phyloP scores from a whole-genome alignment of 1,140 invertebrate genomes.

The Drosophila watanabei region DNA sequence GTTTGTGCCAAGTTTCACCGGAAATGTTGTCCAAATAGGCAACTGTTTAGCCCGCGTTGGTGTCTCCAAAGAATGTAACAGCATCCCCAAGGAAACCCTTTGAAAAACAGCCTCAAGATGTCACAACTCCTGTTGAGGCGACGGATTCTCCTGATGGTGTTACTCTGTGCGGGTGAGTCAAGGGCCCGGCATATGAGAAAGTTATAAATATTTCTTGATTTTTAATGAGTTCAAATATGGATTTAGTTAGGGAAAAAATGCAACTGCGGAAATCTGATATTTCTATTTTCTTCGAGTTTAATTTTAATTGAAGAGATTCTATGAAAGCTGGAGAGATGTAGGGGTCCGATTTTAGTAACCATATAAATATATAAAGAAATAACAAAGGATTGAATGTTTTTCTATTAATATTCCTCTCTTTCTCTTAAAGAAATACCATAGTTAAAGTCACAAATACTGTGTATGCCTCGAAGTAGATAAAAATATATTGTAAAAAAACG shows the following conservation, averaged over 20 bases:
- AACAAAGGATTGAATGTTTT: no score
- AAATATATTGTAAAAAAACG: no score
- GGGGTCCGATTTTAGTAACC: no score
- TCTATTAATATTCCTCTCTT: no score
- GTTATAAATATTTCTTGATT: neutral
- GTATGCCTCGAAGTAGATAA: no score
- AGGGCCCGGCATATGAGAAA: neutral
- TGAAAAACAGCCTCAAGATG: slow-evolving; percentile 36
- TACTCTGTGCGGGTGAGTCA: slow-evolving; percentile 53
- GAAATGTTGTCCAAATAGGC: slow-evolving; percentile 29
- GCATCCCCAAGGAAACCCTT: neutral
- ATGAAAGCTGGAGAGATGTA: no score
- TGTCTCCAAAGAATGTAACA: slow-evolving; percentile 30
- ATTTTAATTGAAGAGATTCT: no score
- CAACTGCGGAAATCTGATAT: neutral
- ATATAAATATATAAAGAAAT: no score
- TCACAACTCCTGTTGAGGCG: slow-evolving; percentile 6
- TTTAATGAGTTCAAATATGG: neutral
- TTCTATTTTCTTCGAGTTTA: neutral
- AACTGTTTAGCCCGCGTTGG: slow-evolving; percentile 29
- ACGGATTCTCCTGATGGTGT: slow-evolving; percentile 44
- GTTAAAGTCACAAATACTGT: no score
- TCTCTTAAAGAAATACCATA: no score
- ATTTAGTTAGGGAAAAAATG: no score
- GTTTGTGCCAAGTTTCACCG: neutral